Conservation (phyloP, 2,797 vertebrate genomes). For the Benthosema pterotum region DNA sequence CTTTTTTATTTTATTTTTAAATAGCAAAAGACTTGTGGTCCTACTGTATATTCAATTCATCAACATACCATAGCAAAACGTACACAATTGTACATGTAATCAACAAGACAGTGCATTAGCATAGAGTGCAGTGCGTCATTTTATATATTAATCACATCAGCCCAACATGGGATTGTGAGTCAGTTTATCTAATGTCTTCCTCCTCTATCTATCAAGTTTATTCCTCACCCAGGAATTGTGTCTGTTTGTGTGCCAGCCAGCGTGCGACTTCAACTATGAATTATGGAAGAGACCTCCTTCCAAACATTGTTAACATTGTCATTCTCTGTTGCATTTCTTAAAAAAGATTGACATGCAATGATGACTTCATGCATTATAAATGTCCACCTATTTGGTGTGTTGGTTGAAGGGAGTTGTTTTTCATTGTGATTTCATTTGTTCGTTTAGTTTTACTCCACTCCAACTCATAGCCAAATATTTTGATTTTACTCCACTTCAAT, state of each 20-base stretch:
- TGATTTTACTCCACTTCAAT: too few relatives aligned
- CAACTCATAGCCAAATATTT: too few relatives aligned
- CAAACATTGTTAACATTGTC: not conserved
- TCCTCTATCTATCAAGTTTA: constrained; percentile 32
- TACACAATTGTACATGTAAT: too few relatives aligned
- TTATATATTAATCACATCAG: constrained; percentile 33
- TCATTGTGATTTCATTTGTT: too few relatives aligned
- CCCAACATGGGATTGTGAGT: constrained; percentile 18
- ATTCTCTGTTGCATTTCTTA: not conserved
- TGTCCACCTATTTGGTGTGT: too few relatives aligned
- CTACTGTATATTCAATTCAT: too few relatives aligned
- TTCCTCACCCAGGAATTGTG: constrained; percentile 14
- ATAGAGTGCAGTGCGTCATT: constrained; percentile 11
- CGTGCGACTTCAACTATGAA: not conserved
- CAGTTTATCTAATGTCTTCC: constrained; percentile 23
- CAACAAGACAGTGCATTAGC: constrained; percentile 1
- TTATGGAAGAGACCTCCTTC: not conserved
- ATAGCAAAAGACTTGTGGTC: too few relatives aligned
- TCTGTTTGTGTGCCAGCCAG: not conserved
- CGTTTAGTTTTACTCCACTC: not conserved
- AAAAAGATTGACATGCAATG: not conserved
- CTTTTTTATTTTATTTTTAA: too few relatives aligned
- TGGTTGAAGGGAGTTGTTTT: too few relatives aligned
- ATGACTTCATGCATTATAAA: not conserved
- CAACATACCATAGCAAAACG: too few relatives aligned